These are phyloP conservation scores for Lordiphosa collinella DNA, from an alignment of 1,140 invertebrate genomes.

Conservation along the genomic window DNA sequence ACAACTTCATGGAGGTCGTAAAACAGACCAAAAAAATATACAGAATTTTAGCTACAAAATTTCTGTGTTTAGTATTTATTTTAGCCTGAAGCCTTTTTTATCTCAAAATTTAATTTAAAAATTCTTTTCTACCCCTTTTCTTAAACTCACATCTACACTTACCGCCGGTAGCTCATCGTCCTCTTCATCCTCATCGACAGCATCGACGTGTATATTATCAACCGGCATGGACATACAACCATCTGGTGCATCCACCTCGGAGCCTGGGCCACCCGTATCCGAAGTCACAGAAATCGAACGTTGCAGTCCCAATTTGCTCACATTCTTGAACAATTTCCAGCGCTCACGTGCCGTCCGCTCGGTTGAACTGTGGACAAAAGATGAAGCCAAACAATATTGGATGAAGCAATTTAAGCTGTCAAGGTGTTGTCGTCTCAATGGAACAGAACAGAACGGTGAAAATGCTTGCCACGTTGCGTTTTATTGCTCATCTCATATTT, in stretches of 20 bases:
- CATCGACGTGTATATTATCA: conserved; percentile 25
- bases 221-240: conserved; percentile 30
- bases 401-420: conserved; percentile 9
- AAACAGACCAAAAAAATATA: too few species aligned
- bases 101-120: neutral
- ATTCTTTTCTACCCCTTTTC: neutral
- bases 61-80: too few species aligned
- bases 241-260: conserved; percentile 37
- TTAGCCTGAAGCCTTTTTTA: too few species aligned
- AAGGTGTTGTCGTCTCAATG: neutral
- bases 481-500: too few species aligned
- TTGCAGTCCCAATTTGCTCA: conserved; percentile 82
- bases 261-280: conserved; percentile 21
- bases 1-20: too few species aligned
- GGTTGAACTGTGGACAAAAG: conserved; percentile 6
- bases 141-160: conserved; percentile 14
- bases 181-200: conserved; percentile 44
- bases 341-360: conserved; percentile 82
- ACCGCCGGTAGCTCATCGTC: conserved; percentile 58
- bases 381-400: neutral
- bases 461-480: neutral
- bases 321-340: conserved; percentile 83
- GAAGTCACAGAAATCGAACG: conserved; percentile 76
- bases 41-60: too few species aligned
- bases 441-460: neutral